Base-by-base conservation (phyloP, 2,797 vertebrate genomes). In the Propithecus perrieri region DNA sequence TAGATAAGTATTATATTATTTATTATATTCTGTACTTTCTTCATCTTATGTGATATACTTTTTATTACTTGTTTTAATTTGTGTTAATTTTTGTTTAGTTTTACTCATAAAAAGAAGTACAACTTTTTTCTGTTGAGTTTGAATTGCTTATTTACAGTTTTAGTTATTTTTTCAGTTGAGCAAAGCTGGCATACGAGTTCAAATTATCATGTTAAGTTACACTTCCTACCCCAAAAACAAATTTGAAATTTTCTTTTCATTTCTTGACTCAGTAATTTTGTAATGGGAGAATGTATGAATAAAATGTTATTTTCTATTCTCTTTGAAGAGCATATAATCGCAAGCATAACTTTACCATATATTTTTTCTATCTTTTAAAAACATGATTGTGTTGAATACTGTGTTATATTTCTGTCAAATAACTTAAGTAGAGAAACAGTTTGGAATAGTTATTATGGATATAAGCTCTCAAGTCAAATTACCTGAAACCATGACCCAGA, bases 201-300 rank as follows among this genome's bases (percentile, higher is more conserved):
- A 41, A 69, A 14, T 87, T 80, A 74, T 65, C 24, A 78, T 88
- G 17, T 75, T 74, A 43, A 35, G 11, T 71, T 87, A 63, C 22
- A 67, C 24, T 75, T 81, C 15, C 30, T 96, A 59, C 4, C 2
- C 15, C 18, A 92, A 48, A 48, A 69, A 75, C 11, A 92, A 75
- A 78, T 74, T 72, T 75, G 79, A 48, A 88, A 59, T 81, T 92
- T 95, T 88, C 33, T 71, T 71, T 50, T n/a, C n/a, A 75, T 75
- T 75, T 75, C 7, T 61, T 12, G 0, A 57, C 14, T 41, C 10
- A 41, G 14, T 72, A 28, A 76, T 67, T 75, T 83, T 7, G 3
- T 38, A 35, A 41, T 80, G 33, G 26, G 18, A 63, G 22, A 59
- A 24, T 67, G 33, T 41, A 11, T 74, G 55, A 63, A 46, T 72